Evolutionary conservation across 2,888 invertebrate species (phyloP).

Genomic region (Gryllus longicercus): DNA sequence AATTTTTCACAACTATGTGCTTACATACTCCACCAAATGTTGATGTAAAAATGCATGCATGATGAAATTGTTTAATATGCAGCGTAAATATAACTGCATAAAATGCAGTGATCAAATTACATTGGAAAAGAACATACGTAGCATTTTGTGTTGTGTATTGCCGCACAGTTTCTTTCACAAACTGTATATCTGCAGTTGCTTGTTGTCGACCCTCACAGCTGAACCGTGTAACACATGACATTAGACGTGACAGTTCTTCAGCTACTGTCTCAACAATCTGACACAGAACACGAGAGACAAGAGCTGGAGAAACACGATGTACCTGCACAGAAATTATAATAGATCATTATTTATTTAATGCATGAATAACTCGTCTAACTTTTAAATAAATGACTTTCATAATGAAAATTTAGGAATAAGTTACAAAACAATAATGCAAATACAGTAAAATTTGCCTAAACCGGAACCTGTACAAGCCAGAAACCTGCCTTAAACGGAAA

Average conservation of each 20-base stretch:
- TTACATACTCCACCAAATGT: no score
- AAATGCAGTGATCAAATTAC: no score
- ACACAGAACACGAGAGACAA: slow-evolving; percentile 66
- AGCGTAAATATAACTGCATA: no score
- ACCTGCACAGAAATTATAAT: slow-evolving; percentile 53
- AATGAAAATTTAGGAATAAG: no score
- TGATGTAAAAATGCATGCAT: background rate
- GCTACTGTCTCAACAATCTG: slow-evolving; percentile 87
- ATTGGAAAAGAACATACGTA: slow-evolving; percentile 50
- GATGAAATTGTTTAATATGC: background rate
- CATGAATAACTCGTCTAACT: no score
- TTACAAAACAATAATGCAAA: no score
- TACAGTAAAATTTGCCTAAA: no score
- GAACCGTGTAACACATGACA: slow-evolving; percentile 71
- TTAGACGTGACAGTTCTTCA: slow-evolving; percentile 85
- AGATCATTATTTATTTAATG: no score
- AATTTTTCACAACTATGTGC: no score
- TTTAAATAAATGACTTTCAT: no score
- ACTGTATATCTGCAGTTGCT: slow-evolving; percentile 72
- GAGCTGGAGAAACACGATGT: slow-evolving; percentile 71
- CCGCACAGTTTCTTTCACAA: slow-evolving; percentile 63
- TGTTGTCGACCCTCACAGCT: slow-evolving; percentile 69
- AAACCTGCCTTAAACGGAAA: no score
- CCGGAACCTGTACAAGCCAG: no score
- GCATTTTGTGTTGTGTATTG: slow-evolving; percentile 64